Evolutionary conservation across 2,888 invertebrate genomes (phyloP).

Genomic region (Eupelmus urozonus): DNA sequence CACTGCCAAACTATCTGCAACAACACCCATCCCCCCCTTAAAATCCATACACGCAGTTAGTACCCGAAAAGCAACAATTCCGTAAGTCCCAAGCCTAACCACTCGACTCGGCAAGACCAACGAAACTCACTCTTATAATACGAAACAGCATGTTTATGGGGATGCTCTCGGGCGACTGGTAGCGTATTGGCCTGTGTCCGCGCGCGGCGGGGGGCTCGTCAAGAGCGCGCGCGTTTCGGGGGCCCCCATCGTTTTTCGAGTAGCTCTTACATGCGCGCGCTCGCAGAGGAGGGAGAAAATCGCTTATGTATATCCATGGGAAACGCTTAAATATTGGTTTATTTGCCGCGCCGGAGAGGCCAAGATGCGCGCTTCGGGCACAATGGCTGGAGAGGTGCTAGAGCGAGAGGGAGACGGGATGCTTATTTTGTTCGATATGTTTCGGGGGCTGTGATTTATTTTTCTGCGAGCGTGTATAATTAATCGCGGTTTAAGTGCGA

Average conservation of each 20-base stretch:
- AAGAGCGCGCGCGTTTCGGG: slow-evolving; percentile 60
- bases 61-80: not conserved
- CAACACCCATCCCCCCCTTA: no score
- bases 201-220: slow-evolving; percentile 70
- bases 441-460: not conserved
- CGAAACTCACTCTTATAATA: no score
- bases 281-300: slow-evolving; percentile 68
- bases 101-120: slow-evolving; percentile 43
- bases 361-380: slow-evolving; percentile 4
- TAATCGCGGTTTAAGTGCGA: no score
- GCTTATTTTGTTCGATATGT: not conserved
- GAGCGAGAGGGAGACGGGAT: slow-evolving; percentile 7
- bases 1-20: no score
- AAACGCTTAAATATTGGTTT: slow-evolving; percentile 74
- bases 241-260: slow-evolving; percentile 66
- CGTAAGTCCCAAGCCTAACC: not conserved
- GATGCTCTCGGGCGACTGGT: slow-evolving; percentile 67
- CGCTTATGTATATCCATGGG: slow-evolving; percentile 75
- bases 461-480: slow-evolving; percentile 30
- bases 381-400: slow-evolving; percentile 11
- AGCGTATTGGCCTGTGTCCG: slow-evolving; percentile 68
- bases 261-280: slow-evolving; percentile 62
- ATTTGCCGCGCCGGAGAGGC: slow-evolving; percentile 63
- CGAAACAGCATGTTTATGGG: slow-evolving; percentile 69
- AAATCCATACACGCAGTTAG: no score